phyloP scores from a whole-genome alignment of 2,797 vertebrate species.

The Mareca strepera region DNA sequence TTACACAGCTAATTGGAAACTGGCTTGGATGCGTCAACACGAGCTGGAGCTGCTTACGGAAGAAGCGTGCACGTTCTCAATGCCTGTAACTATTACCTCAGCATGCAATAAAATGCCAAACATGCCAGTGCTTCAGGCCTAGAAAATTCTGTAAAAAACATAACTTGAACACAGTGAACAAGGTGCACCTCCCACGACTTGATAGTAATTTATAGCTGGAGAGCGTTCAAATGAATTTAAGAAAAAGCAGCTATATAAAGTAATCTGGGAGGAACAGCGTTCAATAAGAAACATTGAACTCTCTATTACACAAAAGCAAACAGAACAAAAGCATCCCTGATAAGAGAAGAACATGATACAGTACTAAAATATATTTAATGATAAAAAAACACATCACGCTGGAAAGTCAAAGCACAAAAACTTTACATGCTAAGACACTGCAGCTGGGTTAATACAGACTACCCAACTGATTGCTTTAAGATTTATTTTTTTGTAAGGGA shows the following conservation, averaged over 20 bases:
- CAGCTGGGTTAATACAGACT: background rate
- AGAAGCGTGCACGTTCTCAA: background rate
- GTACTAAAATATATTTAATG: background rate
- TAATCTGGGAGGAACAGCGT: background rate
- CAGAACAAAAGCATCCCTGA: background rate
- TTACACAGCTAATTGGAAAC: background rate
- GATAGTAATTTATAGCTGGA: background rate
- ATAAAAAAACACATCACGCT: background rate
- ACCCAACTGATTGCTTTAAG: background rate
- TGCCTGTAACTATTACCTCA: background rate
- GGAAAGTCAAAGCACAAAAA: background rate
- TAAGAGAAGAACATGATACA: background rate
- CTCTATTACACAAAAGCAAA: background rate
- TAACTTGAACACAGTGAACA: background rate
- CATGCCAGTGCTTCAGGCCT: background rate
- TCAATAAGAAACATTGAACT: background rate
- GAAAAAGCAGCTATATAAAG: conserved; percentile 1
- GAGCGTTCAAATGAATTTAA: background rate
- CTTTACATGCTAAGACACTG: background rate
- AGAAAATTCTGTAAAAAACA: background rate
- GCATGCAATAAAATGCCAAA: background rate
- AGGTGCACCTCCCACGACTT: background rate
- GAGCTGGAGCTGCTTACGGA: background rate
- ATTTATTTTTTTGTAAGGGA: background rate
- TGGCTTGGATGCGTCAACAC: background rate